These are phyloP conservation scores for Whitmania pigra DNA, from an alignment of 1,140 invertebrate species.

Conservation along the genomic window DNA sequence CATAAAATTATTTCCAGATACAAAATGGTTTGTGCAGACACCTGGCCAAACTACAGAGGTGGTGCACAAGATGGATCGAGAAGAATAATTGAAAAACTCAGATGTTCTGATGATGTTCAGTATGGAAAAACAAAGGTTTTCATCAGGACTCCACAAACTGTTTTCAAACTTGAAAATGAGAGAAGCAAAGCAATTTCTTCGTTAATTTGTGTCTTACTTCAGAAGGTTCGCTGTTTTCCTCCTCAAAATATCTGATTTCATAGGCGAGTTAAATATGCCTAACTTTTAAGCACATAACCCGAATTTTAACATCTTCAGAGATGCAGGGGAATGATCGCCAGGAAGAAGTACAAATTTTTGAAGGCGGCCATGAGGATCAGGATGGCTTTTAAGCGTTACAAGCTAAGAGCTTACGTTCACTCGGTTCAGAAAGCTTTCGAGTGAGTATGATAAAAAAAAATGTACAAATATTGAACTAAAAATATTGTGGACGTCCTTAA, in stretches of 20 bases:
- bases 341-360: constrained; percentile 67
- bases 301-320: constrained; percentile 38
- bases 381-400: constrained; percentile 69
- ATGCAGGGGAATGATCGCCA: constrained; percentile 68
- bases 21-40: constrained; percentile 85
- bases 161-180: constrained; percentile 72
- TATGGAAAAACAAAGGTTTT: constrained; percentile 91
- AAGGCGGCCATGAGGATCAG: constrained; percentile 69
- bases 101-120: constrained; percentile 69
- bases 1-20: constrained; percentile 50
- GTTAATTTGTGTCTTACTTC: constrained; percentile 55
- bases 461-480: background rate
- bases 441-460: constrained; percentile 31
- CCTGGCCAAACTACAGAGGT: constrained; percentile 81
- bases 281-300: background rate
- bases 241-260: no score
- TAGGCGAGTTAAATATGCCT: no score
- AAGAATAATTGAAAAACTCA: constrained; percentile 65
- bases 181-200: constrained; percentile 25
- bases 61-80: constrained; percentile 68
- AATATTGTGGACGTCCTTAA: background rate
- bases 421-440: constrained; percentile 54
- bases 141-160: constrained; percentile 72
- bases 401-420: constrained; percentile 63
- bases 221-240: constrained; percentile 55